Evolutionary conservation across 2,888 invertebrate genomes (phyloP).

Genomic region (Lumbricus terrestris): DNA sequence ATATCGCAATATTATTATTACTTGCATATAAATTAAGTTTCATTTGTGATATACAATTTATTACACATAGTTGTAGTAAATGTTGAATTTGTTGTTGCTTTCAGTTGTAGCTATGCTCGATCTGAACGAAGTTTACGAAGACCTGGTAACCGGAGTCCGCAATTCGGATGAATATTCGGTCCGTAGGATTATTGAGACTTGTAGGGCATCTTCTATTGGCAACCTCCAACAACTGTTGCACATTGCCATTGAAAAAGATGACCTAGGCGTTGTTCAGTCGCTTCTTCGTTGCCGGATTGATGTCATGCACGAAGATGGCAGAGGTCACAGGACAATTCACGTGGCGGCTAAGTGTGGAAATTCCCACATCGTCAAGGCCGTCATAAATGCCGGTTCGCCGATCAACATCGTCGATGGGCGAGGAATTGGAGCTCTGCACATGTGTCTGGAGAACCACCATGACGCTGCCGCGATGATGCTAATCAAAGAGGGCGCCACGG

Average conservation of each 20-base stretch:
- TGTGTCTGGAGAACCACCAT: slow-evolving; percentile 28
- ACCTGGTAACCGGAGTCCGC: background rate
- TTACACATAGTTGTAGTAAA: background rate
- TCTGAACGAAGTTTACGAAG: slow-evolving; percentile 6
- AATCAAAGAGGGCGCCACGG: slow-evolving; percentile 34
- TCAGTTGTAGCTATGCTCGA: slow-evolving; percentile 11
- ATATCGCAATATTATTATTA: no score
- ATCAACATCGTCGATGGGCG: slow-evolving; percentile 27
- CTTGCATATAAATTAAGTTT: background rate
- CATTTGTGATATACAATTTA: background rate
- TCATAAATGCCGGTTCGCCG: slow-evolving; percentile 35
- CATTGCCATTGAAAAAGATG: background rate
- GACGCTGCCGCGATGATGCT: slow-evolving; percentile 27
- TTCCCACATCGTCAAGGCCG: slow-evolving; percentile 26
- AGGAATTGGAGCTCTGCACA: slow-evolving; percentile 32
- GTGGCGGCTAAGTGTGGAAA: slow-evolving; percentile 40
- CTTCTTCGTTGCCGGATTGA: slow-evolving; percentile 11
- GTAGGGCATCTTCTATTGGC: background rate
- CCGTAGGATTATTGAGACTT: slow-evolving; percentile 9
- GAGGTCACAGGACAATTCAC: slow-evolving; percentile 38
- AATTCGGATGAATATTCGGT: background rate
- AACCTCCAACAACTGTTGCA: background rate
- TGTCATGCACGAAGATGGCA: background rate
- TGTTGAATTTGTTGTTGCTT: background rate
- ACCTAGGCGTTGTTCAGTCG: background rate